Conservation (phyloP, 2,797 vertebrate species). For the Holocentrus rufus region DNA sequence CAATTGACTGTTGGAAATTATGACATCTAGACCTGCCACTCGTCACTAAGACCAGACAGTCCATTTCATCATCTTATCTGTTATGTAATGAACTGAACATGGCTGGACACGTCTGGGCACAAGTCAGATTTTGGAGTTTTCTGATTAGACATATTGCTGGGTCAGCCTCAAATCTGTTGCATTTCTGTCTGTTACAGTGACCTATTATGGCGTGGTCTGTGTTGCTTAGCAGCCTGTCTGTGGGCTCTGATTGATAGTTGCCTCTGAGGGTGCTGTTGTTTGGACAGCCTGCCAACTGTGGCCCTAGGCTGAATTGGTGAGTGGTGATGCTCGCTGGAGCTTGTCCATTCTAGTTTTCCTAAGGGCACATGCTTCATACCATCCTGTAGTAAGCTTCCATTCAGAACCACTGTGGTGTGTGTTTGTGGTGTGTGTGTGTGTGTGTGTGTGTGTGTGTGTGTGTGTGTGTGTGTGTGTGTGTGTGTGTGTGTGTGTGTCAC, state of each 20-base stretch:
- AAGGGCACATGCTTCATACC: conserved; percentile 19
- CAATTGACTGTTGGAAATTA: conserved; percentile 9
- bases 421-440: conserved; percentile 7
- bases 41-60: conserved; percentile 22
- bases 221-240: conserved; percentile 14
- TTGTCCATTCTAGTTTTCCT: conserved; percentile 31
- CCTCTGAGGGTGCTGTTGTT: conserved; percentile 24
- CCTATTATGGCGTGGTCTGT: conserved; percentile 21
- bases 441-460: conserved; percentile 28
- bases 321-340: conserved; percentile 11
- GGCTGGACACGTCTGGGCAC: conserved; percentile 39
- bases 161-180: conserved; percentile 24
- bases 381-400: conserved; percentile 6
- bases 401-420: conserved; percentile 1
- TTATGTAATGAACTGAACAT: conserved; percentile 53
- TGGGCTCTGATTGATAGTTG: conserved; percentile 1
- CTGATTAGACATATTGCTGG: conserved; percentile 31
- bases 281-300: conserved; percentile 21
- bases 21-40: conserved; percentile 19
- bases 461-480: conserved; percentile 1
- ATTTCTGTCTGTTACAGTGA: conserved; percentile 47
- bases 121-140: conserved; percentile 53
- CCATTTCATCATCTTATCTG: conserved; percentile 47
- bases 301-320: conserved; percentile 34
- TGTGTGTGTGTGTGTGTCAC: conserved; percentile 23